A percentile compares a stretch with the other conserved stretches of the same genome.
Evolutionary conservation across 2,797 vertebrate species (phyloP).

Genomic region (Aldrovandia affinis): DNA sequence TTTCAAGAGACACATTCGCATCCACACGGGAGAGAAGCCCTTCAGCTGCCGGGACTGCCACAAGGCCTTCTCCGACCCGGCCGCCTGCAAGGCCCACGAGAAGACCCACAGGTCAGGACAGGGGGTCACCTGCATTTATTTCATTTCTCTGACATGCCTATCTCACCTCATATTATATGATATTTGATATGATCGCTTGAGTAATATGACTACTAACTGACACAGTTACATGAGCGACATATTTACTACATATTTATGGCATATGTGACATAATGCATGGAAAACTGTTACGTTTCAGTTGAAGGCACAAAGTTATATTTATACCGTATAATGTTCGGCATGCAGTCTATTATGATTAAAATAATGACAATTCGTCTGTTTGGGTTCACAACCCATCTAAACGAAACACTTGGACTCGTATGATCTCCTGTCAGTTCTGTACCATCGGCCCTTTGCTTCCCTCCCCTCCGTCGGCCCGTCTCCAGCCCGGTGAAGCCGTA

Average conservation of each 20-base stretch:
- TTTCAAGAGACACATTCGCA: conserved; percentile 96
- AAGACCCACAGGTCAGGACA: conserved; percentile 90
- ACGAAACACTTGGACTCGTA: background rate
- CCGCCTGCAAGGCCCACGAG: conserved; percentile 96
- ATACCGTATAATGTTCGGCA: background rate
- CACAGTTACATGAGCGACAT: too few species aligned
- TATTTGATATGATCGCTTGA: too few species aligned
- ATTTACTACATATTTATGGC: too few species aligned
- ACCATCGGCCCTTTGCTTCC: background rate
- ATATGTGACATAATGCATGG: too few species aligned
- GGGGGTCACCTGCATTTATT: background rate
- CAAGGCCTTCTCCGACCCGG: conserved; percentile 95
- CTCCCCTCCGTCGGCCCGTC: background rate
- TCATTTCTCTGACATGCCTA: background rate
- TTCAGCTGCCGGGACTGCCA: conserved; percentile 92
- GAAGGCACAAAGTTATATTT: too few species aligned
- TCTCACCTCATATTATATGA: background rate
- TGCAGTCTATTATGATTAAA: background rate
- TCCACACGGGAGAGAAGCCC: conserved; percentile 96
- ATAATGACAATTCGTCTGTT: background rate
- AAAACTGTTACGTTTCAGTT: too few species aligned
- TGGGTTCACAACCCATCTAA: background rate
- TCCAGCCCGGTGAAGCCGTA: conserved; percentile 92
- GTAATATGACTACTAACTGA: too few species aligned
- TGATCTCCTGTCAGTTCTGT: background rate